Evolutionary conservation across 2,113 vertebrate species (phyloP).

Genomic region (Cepphus grylle): DNA sequence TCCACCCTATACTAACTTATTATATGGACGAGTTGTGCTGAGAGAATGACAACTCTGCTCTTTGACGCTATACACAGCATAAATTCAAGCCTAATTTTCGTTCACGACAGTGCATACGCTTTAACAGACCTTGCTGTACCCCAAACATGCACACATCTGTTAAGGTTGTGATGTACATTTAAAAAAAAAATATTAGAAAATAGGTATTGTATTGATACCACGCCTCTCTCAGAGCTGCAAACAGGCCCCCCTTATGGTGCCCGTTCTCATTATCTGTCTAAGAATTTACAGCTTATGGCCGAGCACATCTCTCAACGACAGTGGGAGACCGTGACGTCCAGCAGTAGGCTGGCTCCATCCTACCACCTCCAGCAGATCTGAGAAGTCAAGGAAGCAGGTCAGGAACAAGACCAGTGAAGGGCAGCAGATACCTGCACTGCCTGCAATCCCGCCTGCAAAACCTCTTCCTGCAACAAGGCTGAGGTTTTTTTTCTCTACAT

Average conservation of each 20-base stretch:
- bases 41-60: neutral
- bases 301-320: neutral
- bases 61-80: neutral
- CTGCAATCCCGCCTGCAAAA: neutral
- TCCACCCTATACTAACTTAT: neutral
- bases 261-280: neutral
- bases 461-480: neutral
- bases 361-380: neutral
- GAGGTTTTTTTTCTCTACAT: neutral
- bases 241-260: neutral
- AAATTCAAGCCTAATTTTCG: neutral
- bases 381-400: neutral
- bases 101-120: neutral
- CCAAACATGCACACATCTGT: neutral
- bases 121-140: neutral
- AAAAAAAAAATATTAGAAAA: neutral
- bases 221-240: neutral
- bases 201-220: neutral
- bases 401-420: neutral
- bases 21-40: neutral
- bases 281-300: neutral
- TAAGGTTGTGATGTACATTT: accelerated
- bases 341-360: neutral
- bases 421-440: neutral
- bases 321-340: neutral